Evolutionary conservation across 2,113 vertebrate species (phyloP).

Genomic region (Leuciscus idus): DNA sequence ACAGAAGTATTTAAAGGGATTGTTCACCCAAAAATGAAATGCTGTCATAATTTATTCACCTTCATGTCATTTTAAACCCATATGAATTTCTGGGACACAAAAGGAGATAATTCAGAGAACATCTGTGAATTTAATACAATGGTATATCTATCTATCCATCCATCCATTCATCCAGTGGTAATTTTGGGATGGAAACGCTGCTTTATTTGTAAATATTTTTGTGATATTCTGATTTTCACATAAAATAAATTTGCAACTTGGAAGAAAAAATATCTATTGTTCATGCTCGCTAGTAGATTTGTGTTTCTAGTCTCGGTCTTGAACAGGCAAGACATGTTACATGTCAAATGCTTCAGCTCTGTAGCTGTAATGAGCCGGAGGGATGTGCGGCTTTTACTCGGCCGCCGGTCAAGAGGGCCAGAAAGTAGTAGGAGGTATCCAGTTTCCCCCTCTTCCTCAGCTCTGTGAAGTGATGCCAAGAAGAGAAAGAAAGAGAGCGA

Average conservation of each 20-base stretch:
- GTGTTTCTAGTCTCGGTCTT: background rate
- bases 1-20: background rate
- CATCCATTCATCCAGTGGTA: background rate
- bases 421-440: constrained; percentile 63
- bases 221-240: background rate
- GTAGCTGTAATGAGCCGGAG: constrained; percentile 51
- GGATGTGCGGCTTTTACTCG: constrained; percentile 56
- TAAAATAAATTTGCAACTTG: background rate
- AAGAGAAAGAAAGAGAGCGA: constrained; percentile 56
- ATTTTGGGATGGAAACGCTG: background rate
- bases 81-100: background rate
- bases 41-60: background rate
- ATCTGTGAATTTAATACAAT: background rate
- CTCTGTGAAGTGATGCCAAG: constrained; percentile 72
- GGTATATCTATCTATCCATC: background rate
- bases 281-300: background rate
- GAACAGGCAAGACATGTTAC: background rate
- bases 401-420: constrained; percentile 56
- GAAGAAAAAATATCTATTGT: background rate
- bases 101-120: background rate
- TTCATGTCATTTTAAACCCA: background rate
- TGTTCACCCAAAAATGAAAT: background rate
- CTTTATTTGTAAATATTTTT: background rate
- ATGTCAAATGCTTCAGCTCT: constrained; percentile 48
- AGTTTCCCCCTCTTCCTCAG: constrained; percentile 54